Base-by-base conservation (phyloP, 2,797 vertebrate genomes). In the Rhinogobio ventralis region DNA sequence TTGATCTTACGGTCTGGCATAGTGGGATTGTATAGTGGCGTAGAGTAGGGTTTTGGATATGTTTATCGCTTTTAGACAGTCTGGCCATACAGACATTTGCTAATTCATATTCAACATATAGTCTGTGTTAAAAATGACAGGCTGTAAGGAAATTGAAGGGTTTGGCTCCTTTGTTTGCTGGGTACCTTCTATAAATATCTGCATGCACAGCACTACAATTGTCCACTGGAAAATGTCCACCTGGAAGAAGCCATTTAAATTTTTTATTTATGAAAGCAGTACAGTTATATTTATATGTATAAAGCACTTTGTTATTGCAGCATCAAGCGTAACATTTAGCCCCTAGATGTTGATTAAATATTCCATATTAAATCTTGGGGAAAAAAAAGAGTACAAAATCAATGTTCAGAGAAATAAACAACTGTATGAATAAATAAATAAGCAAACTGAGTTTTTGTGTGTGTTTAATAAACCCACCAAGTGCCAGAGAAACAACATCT, bases 21-120 rank as follows among this genome's bases (percentile, higher is more conserved):
- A 25, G 45, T 66, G 23, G 57, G 72, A 83, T 66, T 76, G 46
- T 67, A 28, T 19, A 11, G 71, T 83, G 46, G 62, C 33, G 3
- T 39, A 64, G 71, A 66, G 57, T 30, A 39, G 45, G 45, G 72
- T 39, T 82, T 75, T 53, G 72, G 72, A 67, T 30, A 39, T 42
- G 46, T 66, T 67, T 20, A 73, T 49, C 15, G 8, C 55, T 49
- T 62, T 73, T 2, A 64, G 39, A 51, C 8, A 28, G n/a, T 77
- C 55, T 45, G 76, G 57, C 19, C 4, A 19, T 62, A 33, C 28
- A 30, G 20, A 73, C 19, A 64, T 73, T 9, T 46, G 62, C 53
- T 64, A 69, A 64, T 86, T 73, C 79, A 17, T 42, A 84, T 81
- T 82, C 68, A 45, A 73, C 64, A 67, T 42, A 30, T 25, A 69